Percentiles rank a stretch among this genome's conserved stretches.
Conservation (phyloP, 2,888 invertebrate species). For the Amphipyra tragopoginis region DNA sequence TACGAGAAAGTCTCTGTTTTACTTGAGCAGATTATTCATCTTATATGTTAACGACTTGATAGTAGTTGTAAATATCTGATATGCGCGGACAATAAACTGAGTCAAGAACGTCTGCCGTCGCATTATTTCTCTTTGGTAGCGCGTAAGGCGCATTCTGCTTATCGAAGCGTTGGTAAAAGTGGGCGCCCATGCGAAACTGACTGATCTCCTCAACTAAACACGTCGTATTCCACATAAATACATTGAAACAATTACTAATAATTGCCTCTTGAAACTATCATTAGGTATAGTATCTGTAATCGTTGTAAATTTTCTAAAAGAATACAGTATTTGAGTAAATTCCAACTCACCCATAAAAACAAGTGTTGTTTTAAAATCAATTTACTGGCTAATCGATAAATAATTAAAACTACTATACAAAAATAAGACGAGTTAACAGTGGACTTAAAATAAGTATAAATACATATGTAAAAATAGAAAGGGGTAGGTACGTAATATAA, state of each 20-base stretch:
- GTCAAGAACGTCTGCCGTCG: constrained; percentile 19
- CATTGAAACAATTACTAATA: constrained; percentile 37
- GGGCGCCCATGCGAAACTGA: constrained; percentile 79
- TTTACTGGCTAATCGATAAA: constrained; percentile 60
- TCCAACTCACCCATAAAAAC: constrained; percentile 23
- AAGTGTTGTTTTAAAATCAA: constrained; percentile 36
- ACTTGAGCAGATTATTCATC: constrained; percentile 22
- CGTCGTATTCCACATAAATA: constrained; percentile 50
- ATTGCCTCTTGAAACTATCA: constrained; percentile 34
- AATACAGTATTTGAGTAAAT: constrained; percentile 3
- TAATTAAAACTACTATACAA: constrained; percentile 66
- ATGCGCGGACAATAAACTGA: constrained; percentile 41
- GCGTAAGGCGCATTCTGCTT: constrained; percentile 72
- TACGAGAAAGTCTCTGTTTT: constrained; percentile 23
- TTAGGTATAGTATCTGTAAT: constrained; percentile 26
- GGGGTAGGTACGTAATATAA: background rate
- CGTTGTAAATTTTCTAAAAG: constrained; percentile 9
- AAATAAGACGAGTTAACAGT: constrained; percentile 26
- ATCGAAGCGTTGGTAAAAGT: constrained; percentile 84
- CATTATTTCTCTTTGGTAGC: constrained; percentile 39
- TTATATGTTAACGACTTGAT: constrained; percentile 21
- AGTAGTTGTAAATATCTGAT: constrained; percentile 29
- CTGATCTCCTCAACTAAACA: constrained; percentile 71
- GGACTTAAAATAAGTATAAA: constrained; percentile 14
- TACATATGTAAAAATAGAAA: background rate